Evolutionary conservation across 2,113 vertebrate species (phyloP), one percentile per base, ranked within the genome.

Genomic region (Nycticryphes semicollaris): DNA sequence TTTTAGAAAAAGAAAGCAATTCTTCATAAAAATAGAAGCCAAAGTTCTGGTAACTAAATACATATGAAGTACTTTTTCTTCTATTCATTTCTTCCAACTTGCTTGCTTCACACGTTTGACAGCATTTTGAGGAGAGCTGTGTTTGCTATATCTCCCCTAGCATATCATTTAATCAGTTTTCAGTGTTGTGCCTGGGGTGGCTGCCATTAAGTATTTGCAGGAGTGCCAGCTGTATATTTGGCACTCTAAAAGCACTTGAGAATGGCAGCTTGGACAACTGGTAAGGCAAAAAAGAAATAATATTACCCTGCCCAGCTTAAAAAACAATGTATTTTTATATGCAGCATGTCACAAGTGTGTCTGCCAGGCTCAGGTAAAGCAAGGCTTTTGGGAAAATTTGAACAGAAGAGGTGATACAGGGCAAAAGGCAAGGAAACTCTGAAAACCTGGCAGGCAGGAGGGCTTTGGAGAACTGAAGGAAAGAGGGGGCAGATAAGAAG

Each of bases 81-180:
- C 18, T 56, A 3, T 48, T 31, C 1, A 15, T 89, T 68, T 90
- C 20, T 86, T 90, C 28, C 24, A 75, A 3, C 8, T 84, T 72
- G 37, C 21, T 93, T 85, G 16, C 27, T 88, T 83, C 48, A 30
- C 2, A 2, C 3, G 0, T 86, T 84, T 81, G 68, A 68, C 39
- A 87, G 76, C 19, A 33, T 81, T 96, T 78, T 72, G 69, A 82
- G 39, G 35, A 37, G 60, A 63, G 48, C 48, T 85, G 25, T 59
- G 30, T 75, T 87, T 91, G 35, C 27, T 87, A 17, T 86, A 67
- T 74, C 21, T 74, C 21, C 45, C 30, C 25, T 53, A 57, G 9
- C 41, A 41, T n/a, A 67, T 37, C 6, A 66, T 90, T 93, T 72
- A 82, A 78, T 75, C 80, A 62, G 83, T 84, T 90, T 70, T 75